Percentiles rank a stretch among this genome's conserved stretches.
Evolutionary conservation across 2,888 invertebrate species (phyloP).

Genomic region (Coenonympha glycerion): DNA sequence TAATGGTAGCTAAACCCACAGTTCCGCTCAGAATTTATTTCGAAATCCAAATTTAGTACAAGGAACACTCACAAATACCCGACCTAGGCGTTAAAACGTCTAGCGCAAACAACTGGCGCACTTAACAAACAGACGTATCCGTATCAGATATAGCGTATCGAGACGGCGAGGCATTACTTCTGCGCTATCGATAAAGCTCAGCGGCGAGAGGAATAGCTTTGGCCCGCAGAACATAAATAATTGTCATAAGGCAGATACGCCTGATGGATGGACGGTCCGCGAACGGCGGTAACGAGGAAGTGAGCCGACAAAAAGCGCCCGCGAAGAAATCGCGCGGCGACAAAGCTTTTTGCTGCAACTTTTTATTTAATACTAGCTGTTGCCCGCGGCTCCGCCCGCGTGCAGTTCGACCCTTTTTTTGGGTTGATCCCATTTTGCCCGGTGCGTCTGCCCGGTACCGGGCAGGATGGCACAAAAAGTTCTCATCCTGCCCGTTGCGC

Average conservation of each 20-base stretch:
- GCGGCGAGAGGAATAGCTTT: slow-evolving; percentile 73
- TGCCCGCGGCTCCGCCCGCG: too few species aligned
- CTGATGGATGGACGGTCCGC: slow-evolving; percentile 62
- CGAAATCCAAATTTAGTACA: slow-evolving; percentile 67
- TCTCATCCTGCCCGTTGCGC: too few species aligned
- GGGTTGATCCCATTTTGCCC: too few species aligned
- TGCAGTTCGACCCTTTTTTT: too few species aligned
- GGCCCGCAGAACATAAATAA: slow-evolving; percentile 71
- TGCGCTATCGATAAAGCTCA: slow-evolving; percentile 75
- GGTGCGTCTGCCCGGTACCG: too few species aligned
- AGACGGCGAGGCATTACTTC: slow-evolving; percentile 70
- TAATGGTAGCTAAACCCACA: slow-evolving; percentile 75
- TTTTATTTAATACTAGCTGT: slow-evolving; percentile 44
- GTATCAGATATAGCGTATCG: slow-evolving; percentile 73
- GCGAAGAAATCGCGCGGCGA: slow-evolving; percentile 30
- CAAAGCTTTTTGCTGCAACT: slow-evolving; percentile 31
- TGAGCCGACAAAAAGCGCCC: slow-evolving; percentile 36
- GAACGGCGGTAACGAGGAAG: slow-evolving; percentile 59
- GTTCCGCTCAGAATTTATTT: slow-evolving; percentile 72
- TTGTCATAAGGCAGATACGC: slow-evolving; percentile 73
- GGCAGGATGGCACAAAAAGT: too few species aligned
- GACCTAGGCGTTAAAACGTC: slow-evolving; percentile 74
- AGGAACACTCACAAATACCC: slow-evolving; percentile 70
- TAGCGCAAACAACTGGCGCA: slow-evolving; percentile 72
- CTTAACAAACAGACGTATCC: slow-evolving; percentile 75